Base-by-base conservation (phyloP, 2,113 vertebrate genomes). In the Ancistrus triradiatus region DNA sequence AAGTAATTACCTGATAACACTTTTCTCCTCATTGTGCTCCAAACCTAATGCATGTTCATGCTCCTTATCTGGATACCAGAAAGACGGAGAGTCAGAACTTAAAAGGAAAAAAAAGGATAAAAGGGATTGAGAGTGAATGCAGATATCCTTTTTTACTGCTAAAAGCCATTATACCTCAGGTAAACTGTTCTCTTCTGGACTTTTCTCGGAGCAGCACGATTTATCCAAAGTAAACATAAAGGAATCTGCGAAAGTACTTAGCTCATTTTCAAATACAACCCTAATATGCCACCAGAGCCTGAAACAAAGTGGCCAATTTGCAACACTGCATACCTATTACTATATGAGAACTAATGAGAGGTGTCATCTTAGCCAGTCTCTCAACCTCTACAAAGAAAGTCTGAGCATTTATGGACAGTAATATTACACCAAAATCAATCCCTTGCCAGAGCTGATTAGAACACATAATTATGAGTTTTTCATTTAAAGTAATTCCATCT, bases 211-310 rank as follows among this genome's bases (percentile, higher is more conserved):
- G 79, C 75, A 77, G 74, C 44, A 3, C 40, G 15, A 5, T 38
- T 48, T 0, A 40, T 79, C 84, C 84, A 86, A 86, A 77, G 75
- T 81, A 83, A 86, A 86, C 78, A 85, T 1, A 24, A 63, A 72
- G 68, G 61, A 79, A 74, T 69, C 51, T 47, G 65, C 47, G 72
- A 76, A 78, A 61, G 35, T n/a, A 66, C 66, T 78, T 79, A 58
- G 59, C 78, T 79, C 68, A 33, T 81, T 86, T 46, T 58, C 80
- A 78, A 24, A 14, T 33, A 28, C 64, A 52, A 74, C 69, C 57
- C 73, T 80, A 81, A 81, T 78, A 49, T 71, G 63, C 60, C 28
- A 19, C 18, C 58, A 63, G 74, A 78, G 75, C 74, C 69, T 67
- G 55, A 76, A 76, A 77, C 65, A 47, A 59, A 69, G 63, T 47